Percentiles rank a stretch among this genome's conserved stretches.
phyloP scores from a whole-genome alignment of 1,140 invertebrate genomes.

The Periplaneta americana region DNA sequence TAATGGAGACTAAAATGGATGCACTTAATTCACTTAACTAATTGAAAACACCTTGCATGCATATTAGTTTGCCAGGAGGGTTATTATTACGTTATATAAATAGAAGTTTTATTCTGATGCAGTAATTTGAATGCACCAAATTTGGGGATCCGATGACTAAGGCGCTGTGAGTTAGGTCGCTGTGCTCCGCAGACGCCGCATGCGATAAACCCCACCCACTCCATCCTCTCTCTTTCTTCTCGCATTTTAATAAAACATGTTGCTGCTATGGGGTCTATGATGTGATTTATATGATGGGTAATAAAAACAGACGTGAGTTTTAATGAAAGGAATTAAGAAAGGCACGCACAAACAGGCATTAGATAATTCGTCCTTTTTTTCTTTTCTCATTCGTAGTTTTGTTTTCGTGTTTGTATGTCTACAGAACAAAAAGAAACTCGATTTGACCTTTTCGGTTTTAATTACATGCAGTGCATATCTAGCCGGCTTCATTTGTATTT shows the following conservation, averaged over 20 bases:
- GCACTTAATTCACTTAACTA: too few species aligned
- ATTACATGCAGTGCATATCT: neutral
- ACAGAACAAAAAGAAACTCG: neutral
- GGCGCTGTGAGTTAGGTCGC: neutral
- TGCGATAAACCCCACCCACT: neutral
- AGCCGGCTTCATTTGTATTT: too few species aligned
- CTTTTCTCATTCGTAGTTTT: neutral
- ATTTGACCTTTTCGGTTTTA: neutral
- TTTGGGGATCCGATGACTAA: too few species aligned
- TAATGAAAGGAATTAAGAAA: constrained; percentile 14
- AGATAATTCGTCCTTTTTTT: neutral
- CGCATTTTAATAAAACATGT: constrained; percentile 12
- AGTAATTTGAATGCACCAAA: too few species aligned
- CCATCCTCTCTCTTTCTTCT: neutral
- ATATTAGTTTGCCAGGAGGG: too few species aligned
- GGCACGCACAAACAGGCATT: neutral
- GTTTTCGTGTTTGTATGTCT: neutral
- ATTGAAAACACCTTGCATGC: too few species aligned
- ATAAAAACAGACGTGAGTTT: constrained; percentile 9
- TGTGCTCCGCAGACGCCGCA: neutral
- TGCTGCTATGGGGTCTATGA: neutral
- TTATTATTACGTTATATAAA: too few species aligned
- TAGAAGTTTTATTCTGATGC: too few species aligned
- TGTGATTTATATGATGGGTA: constrained; percentile 10
- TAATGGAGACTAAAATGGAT: too few species aligned